Base-by-base conservation (phyloP, 53 echinoderm and acorn worm genomes). In the Patiria pectinifera region DNA sequence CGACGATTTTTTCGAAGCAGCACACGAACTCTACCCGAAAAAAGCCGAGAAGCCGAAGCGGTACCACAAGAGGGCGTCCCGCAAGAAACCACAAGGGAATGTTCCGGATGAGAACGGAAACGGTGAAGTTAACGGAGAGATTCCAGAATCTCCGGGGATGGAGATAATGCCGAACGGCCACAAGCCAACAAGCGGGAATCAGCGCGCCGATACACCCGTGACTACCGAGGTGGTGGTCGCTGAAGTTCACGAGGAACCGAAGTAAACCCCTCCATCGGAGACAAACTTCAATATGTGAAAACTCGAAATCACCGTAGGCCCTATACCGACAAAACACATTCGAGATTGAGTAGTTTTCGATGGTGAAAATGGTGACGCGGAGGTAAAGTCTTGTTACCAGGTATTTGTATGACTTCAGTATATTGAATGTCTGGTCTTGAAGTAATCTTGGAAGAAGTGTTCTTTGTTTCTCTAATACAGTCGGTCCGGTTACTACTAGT, bases 1-100 rank as follows among this genome's bases (percentile, higher is more conserved):
- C n/a, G 95, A 97, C 11, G 96, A 95, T 77, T 99, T 99, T 60
- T 46, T 97, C 2, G 85, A 48, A 25, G 92, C 78, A 47, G 95
- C 96, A 23, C 91, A 91, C 72, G 78, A 91, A 86, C 78, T 96
- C 75, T 99, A 95, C 84, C 99, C 99, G 70, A 94, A 94, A 71
- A 91, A 75, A n/a, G 45, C 53, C 49, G 86, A 92, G 77, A 78
- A 48, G 19, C 78, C 78, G 78, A 59, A 13, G 21, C 43, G 62
- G 62, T 59, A 62, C 19, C 61, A 25, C 15, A 88, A 78, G 61
- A 78, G 59, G 24, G 35, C 47, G 81, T 22, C 21, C 59, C 62
- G 14, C 14, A 43, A 62, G 43, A 78, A 78, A 25, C 45, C 61
- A 59, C 60, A 15, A 14, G 3, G 4, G n/a, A 23, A 4, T 0